phyloP scores from a whole-genome alignment of 2,888 invertebrate species.

The Stenoptilia bipunctidactyla region DNA sequence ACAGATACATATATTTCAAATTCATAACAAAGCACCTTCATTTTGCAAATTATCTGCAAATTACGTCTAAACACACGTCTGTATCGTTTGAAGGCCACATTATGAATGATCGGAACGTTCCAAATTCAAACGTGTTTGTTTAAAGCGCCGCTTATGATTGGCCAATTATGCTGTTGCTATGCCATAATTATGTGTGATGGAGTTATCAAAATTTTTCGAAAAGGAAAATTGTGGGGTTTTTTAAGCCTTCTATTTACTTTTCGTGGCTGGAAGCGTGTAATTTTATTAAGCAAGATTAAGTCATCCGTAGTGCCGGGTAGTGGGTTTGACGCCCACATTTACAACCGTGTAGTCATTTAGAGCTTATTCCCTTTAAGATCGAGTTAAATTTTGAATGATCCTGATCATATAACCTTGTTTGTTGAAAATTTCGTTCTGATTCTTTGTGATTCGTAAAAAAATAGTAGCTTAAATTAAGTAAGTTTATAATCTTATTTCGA shows the following conservation, averaged over 20 bases:
- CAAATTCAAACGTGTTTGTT: slow-evolving; percentile 28
- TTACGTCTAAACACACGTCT: slow-evolving; percentile 47
- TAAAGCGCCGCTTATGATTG: slow-evolving; percentile 1
- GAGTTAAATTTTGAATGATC: too few species aligned
- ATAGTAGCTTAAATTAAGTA: too few species aligned
- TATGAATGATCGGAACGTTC: slow-evolving; percentile 35
- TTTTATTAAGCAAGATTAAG: slow-evolving; percentile 46
- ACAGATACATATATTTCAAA: slow-evolving; percentile 18
- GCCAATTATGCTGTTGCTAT: slow-evolving; percentile 14
- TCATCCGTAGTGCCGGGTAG: slow-evolving; percentile 16
- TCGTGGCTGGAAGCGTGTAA: slow-evolving; percentile 29
- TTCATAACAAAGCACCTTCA: slow-evolving; percentile 22
- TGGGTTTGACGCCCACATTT: background rate
- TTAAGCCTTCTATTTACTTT: slow-evolving; percentile 45
- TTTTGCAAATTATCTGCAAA: slow-evolving; percentile 39
- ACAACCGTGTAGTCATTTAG: too few species aligned
- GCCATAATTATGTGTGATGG: slow-evolving; percentile 55
- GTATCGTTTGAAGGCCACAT: slow-evolving; percentile 26
- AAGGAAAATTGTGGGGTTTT: slow-evolving; percentile 43
- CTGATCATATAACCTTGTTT: too few species aligned
- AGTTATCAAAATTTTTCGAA: slow-evolving; percentile 50
- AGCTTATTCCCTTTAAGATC: too few species aligned
- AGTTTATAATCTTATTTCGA: too few species aligned
- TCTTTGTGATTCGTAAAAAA: too few species aligned
- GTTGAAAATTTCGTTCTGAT: too few species aligned